phyloP scores from a whole-genome alignment of 2,888 invertebrate genomes.

The Drosophila incognita region DNA sequence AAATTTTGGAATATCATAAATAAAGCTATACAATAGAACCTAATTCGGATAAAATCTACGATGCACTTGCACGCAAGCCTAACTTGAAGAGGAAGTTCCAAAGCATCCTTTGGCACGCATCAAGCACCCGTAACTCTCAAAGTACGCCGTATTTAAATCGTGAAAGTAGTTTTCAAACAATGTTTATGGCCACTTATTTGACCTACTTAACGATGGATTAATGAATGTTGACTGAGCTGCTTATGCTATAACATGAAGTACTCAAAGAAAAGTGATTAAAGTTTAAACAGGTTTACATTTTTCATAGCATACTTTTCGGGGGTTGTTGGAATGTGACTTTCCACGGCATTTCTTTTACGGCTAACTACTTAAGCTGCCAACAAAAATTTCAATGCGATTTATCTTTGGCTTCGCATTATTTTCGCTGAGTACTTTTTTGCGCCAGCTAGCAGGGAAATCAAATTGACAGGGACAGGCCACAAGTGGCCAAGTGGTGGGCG shows the following conservation, averaged over 20 bases:
- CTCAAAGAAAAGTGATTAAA: not conserved
- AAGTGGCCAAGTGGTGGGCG: slow-evolving; percentile 47
- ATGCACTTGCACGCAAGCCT: not conserved
- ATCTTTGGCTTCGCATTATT: slow-evolving; percentile 46
- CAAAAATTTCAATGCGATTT: slow-evolving; percentile 60
- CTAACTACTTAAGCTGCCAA: slow-evolving; percentile 70
- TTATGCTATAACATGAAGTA: not conserved
- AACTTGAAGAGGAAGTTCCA: not conserved
- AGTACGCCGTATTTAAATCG: not conserved
- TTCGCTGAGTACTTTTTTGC: slow-evolving; percentile 26
- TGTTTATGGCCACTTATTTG: not conserved
- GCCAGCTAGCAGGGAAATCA: slow-evolving; percentile 49
- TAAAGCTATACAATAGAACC: not conserved
- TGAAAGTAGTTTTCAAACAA: not conserved
- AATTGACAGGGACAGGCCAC: slow-evolving; percentile 74
- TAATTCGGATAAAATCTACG: not conserved
- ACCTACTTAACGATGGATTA: not conserved
- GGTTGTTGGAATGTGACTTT: not conserved
- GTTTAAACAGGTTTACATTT: slow-evolving; percentile 6
- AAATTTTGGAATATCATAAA: no score
- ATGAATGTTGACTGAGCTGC: not conserved
- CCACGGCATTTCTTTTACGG: slow-evolving; percentile 8
- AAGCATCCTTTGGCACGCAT: not conserved
- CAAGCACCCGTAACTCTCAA: not conserved
- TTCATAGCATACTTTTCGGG: slow-evolving; percentile 18